phyloP scores from a whole-genome alignment of 2,888 invertebrate genomes.

The Caenorhabditis afra region DNA sequence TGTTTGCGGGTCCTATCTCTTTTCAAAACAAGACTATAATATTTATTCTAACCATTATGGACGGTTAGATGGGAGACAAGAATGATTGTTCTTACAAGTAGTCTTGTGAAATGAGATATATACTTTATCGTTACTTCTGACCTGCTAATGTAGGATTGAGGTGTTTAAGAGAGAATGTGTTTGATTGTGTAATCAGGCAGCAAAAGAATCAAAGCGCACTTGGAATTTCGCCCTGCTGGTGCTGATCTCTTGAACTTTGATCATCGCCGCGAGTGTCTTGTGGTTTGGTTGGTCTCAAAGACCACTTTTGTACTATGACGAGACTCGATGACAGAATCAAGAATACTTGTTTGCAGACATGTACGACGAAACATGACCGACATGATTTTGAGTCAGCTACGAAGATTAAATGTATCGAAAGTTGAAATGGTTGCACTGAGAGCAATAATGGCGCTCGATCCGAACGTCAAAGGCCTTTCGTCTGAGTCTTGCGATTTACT shows the following conservation, averaged over 20 bases:
- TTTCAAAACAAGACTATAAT: too few relatives aligned
- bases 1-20: too few relatives aligned
- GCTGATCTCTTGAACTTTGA: conserved; percentile 60
- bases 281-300: conserved; percentile 47
- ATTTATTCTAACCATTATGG: too few relatives aligned
- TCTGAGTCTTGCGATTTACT: conserved; percentile 38
- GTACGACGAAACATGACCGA: conserved; percentile 65
- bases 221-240: conserved; percentile 24
- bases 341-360: conserved; percentile 57
- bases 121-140: too few relatives aligned
- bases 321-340: background rate
- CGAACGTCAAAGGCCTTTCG: conserved; percentile 69
- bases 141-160: too few relatives aligned
- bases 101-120: too few relatives aligned
- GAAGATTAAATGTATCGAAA: conserved; percentile 67
- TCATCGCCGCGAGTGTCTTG: conserved; percentile 40
- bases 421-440: conserved; percentile 76
- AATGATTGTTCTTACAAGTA: too few relatives aligned
- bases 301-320: conserved; percentile 19
- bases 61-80: too few relatives aligned
- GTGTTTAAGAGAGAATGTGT: conserved; percentile 22
- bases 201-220: conserved; percentile 28
- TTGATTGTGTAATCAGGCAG: conserved; percentile 19
- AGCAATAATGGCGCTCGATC: conserved; percentile 78
- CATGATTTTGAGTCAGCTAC: conserved; percentile 61